A percentile compares a stretch with the other conserved stretches of the same genome.
Conservation (phyloP, 2,113 vertebrate genomes). For the Petroica traversi region DNA sequence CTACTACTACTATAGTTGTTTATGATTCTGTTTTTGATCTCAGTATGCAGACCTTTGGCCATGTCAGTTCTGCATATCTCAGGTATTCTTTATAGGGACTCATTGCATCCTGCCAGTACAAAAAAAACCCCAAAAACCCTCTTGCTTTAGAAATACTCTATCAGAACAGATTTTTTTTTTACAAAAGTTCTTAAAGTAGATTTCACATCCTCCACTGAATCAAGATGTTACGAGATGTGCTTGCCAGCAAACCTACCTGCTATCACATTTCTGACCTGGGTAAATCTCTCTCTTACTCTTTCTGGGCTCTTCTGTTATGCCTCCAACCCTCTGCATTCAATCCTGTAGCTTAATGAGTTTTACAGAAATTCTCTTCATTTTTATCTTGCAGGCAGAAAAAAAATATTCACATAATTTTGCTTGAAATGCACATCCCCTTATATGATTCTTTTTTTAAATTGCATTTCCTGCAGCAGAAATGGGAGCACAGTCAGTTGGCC, state of each 20-base stretch:
- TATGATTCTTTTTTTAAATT: not conserved
- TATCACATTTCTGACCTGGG: not conserved
- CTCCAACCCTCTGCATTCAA: not conserved
- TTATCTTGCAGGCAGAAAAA: not conserved
- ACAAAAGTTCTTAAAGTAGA: not conserved
- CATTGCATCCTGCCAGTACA: not conserved
- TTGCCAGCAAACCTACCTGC: not conserved
- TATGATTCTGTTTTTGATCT: not conserved
- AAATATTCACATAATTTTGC: not conserved
- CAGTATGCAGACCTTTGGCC: not conserved
- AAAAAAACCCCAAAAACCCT: accelerated
- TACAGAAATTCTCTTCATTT: not conserved
- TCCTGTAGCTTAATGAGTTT: not conserved
- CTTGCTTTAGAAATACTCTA: not conserved
- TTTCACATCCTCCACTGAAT: not conserved
- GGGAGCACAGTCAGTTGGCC: not conserved
- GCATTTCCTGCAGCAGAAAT: constrained; percentile 19
- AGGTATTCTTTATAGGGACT: not conserved
- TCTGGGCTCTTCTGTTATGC: not conserved
- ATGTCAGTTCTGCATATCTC: not conserved
- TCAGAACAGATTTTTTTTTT: not conserved
- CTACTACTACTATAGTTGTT: not conserved
- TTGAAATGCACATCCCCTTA: not conserved
- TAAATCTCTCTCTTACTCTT: not conserved
- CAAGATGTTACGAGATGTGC: not conserved